These are phyloP conservation scores for Anseranas semipalmata DNA, from an alignment of 2,113 vertebrate species.

Conservation along the genomic window DNA sequence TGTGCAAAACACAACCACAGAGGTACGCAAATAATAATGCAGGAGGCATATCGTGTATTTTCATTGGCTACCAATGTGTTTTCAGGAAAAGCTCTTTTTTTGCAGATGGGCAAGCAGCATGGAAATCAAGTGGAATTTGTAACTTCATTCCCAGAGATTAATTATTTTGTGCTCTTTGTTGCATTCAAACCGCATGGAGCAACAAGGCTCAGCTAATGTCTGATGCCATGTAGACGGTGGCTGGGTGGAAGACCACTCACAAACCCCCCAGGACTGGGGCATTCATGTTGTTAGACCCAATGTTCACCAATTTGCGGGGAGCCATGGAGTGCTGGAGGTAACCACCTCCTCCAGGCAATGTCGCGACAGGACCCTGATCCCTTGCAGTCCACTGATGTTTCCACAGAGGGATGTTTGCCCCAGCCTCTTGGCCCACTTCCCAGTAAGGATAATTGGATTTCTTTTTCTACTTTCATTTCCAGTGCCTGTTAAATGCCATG, in stretches of 20 bases:
- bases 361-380: background rate
- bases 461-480: background rate
- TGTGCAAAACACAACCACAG: background rate
- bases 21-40: background rate
- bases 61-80: background rate
- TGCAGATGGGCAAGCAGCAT: background rate
- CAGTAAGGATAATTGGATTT: background rate
- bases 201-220: background rate
- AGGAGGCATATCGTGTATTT: background rate
- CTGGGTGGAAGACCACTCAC: background rate
- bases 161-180: background rate
- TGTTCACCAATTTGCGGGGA: background rate
- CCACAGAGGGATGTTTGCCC: background rate
- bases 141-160: background rate
- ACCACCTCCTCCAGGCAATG: background rate
- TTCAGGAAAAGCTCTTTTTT: background rate
- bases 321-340: background rate
- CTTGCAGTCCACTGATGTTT: background rate
- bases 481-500: background rate
- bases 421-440: background rate
- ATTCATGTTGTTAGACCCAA: background rate
- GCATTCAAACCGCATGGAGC: rapidly evolving
- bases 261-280: background rate
- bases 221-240: background rate
- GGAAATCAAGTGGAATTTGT: background rate